Conservation (phyloP, 2,797 vertebrate species). For the Spinus pinus region DNA sequence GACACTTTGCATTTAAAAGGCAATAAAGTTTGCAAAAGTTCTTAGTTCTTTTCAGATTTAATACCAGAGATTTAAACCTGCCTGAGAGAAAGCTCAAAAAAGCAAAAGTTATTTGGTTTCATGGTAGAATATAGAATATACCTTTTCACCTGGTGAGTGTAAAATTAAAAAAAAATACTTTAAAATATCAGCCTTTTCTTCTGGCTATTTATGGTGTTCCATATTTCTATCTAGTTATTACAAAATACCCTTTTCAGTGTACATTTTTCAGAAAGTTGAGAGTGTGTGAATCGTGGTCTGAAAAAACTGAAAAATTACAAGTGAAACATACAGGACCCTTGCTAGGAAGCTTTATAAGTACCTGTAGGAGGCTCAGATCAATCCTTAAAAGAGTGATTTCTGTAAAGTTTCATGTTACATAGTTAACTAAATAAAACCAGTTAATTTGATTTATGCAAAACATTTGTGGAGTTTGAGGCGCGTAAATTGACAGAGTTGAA, state of each 20-base stretch:
- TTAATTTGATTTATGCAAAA: background rate
- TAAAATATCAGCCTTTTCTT: background rate
- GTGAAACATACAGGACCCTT: background rate
- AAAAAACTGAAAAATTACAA: background rate
- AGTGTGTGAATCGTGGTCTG: background rate
- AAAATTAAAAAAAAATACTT: background rate
- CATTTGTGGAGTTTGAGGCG: background rate
- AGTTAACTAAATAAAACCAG: background rate
- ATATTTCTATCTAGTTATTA: background rate
- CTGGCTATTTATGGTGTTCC: background rate
- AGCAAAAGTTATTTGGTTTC: background rate
- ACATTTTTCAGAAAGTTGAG: background rate
- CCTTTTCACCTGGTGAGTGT: background rate
- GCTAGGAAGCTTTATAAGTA: background rate
- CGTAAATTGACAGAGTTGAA: background rate
- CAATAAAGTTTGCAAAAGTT: background rate
- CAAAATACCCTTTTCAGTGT: background rate
- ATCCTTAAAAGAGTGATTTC: background rate
- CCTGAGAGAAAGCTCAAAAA: background rate
- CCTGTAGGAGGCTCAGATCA: background rate
- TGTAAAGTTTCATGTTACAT: background rate
- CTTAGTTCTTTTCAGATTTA: background rate
- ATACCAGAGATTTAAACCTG: background rate
- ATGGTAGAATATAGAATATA: background rate
- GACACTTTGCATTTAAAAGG: conserved; percentile 6